A percentile compares a stretch with the other conserved stretches of the same genome.
Conservation (phyloP, 1,140 invertebrate species). For the Drosophila nikananu region DNA sequence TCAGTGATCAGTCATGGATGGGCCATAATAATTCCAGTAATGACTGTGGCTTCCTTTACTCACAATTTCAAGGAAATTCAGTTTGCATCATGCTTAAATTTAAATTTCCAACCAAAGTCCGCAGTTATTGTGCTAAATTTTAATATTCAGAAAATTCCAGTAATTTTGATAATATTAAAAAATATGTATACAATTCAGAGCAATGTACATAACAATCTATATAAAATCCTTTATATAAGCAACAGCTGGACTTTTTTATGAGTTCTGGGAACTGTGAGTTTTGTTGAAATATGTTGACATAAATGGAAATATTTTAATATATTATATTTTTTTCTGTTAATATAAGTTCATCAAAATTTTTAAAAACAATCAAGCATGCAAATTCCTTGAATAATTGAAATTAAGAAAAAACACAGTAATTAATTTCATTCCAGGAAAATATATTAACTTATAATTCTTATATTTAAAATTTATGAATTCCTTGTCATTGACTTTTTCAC, state of each 20-base stretch:
- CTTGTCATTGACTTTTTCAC: background rate
- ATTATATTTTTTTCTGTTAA: background rate
- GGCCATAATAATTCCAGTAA: conserved; percentile 2
- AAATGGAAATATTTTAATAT: background rate
- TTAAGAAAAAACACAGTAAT: too few species aligned
- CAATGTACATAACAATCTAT: background rate
- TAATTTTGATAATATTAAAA: too few species aligned
- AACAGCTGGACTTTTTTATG: background rate
- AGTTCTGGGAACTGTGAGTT: background rate
- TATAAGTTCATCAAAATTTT: too few species aligned
- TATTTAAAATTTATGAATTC: background rate
- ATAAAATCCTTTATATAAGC: background rate
- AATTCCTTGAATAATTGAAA: background rate
- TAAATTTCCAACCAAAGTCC: background rate
- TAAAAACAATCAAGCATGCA: background rate
- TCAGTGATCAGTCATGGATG: conserved; percentile 7
- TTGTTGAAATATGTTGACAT: background rate
- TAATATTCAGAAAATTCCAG: background rate
- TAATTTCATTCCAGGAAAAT: background rate
- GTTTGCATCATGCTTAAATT: background rate
- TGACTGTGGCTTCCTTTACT: background rate
- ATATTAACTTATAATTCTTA: background rate
- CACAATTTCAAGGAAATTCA: background rate
- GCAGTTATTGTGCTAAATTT: background rate
- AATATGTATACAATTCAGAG: background rate